Percentiles rank a stretch among this genome's conserved stretches.
Evolutionary conservation across 2,888 invertebrate genomes (phyloP).

Genomic region (Pachliopta kotzebuea): DNA sequence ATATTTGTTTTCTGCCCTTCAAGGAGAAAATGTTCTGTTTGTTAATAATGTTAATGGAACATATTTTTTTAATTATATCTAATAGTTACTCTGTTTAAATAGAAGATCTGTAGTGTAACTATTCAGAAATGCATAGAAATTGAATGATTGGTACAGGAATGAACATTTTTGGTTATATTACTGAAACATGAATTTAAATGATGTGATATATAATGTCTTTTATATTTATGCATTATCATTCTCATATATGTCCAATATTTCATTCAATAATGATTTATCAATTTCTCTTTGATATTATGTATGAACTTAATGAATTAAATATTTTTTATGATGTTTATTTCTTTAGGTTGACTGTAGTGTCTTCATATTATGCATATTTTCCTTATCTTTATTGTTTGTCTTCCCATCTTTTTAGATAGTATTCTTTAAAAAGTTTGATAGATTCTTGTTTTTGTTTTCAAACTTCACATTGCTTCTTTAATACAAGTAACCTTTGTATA

Average conservation of each 20-base stretch:
- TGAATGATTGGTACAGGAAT: background rate
- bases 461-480: background rate
- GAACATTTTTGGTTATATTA: background rate
- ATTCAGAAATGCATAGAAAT: background rate
- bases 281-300: background rate
- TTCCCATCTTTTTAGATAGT: background rate
- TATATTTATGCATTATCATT: background rate
- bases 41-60: too few species aligned
- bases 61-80: background rate
- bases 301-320: background rate
- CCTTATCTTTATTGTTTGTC: conserved; percentile 4
- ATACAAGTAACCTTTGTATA: conserved; percentile 16
- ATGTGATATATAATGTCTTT: background rate
- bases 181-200: background rate
- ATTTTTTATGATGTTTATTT: background rate
- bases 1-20: too few species aligned
- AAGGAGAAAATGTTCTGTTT: too few species aligned
- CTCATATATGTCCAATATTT: background rate
- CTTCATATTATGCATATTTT: background rate
- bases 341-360: background rate
- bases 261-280: background rate
- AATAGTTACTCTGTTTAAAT: background rate
- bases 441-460: background rate
- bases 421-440: background rate
- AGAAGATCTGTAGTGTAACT: background rate